A percentile compares a stretch with the other conserved stretches of the same genome.
Evolutionary conservation across 2,797 vertebrate species (phyloP).

Genomic region (Molossus molossus): DNA sequence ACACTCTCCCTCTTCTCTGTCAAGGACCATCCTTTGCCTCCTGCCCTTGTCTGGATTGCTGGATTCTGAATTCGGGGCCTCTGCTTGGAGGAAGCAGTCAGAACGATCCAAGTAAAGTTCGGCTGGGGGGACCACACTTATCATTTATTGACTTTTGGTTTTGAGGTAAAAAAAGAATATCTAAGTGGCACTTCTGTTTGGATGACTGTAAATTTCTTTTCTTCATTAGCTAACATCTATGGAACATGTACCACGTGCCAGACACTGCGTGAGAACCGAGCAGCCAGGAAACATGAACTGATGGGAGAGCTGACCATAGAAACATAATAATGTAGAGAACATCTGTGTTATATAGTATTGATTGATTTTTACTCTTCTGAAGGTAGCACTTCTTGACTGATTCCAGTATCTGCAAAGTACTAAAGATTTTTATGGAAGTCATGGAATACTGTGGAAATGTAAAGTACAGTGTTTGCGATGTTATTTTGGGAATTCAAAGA

Average conservation of each 20-base stretch:
- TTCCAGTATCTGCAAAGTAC: background rate
- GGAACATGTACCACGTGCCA: background rate
- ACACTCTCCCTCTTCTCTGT: background rate
- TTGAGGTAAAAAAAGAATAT: slow-evolving; percentile 19
- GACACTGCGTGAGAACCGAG: background rate
- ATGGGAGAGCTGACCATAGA: background rate
- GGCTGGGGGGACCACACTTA: background rate
- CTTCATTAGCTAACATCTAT: background rate
- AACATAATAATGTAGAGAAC: slow-evolving; percentile 51
- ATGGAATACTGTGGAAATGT: slow-evolving; percentile 24
- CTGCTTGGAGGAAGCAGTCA: background rate
- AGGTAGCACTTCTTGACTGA: background rate
- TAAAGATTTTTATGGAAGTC: slow-evolving; percentile 24
- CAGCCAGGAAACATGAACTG: background rate
- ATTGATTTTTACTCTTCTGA: background rate
- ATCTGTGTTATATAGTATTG: background rate
- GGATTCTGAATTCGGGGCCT: background rate
- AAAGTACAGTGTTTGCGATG: background rate
- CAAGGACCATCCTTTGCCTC: background rate
- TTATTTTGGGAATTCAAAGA: slow-evolving; percentile 43
- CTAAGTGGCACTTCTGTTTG: background rate
- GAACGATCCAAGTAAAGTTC: slow-evolving; percentile 11
- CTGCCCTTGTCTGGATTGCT: background rate
- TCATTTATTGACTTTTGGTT: slow-evolving; percentile 30
- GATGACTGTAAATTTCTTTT: background rate